Evolutionary conservation across 1,140 invertebrate genomes (phyloP), one percentile per base, ranked within the genome.

Genomic region (Diorhabda sublineata): DNA sequence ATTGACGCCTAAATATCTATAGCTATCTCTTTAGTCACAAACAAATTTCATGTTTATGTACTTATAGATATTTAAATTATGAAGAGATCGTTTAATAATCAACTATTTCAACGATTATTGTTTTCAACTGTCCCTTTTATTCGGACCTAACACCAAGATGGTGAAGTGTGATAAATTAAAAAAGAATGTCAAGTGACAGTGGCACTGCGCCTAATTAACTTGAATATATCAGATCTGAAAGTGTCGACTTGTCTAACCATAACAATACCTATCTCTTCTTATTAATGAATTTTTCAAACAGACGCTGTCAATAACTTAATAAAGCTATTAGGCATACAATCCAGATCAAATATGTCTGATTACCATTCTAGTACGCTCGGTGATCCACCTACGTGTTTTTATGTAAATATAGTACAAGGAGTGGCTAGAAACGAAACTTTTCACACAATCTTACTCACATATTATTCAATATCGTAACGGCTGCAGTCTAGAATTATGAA

Each of bases 251-350:
- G 47, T 52, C 47, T 52, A n/a, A 2, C 47, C 47, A 52, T 52
- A 52, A 52, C 47, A 52, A 52, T 52, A 52, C n/a, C 47, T 52
- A 52, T 52, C 47, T 52, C 47, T 52, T n/a, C n/a, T 52, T 52
- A 52, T 52, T 8, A 52, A 52, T 52, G 47, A 52, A 52, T 52
- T 52, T 52, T 3, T 52, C 47, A 52, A 52, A 52, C 6, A 52
- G 6, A 52, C 47, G 47, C 47, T 52, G 47, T 52, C 47, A 52
- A 52, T 52, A 52, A 52, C 47, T 52, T 52, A 52, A 52, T 52
- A 52, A 52, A 52, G 47, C 47, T 52, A 52, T 52, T 52, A 52
- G 4, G 47, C 6, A 52, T 52, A 52, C 47, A 52, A 52, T 52
- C n/a, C 47, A 52, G 47, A 52, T 52, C 47, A n/a, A 52, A 52